Conservation (phyloP, 2,113 vertebrate species). For the Muntiacus reevesi region DNA sequence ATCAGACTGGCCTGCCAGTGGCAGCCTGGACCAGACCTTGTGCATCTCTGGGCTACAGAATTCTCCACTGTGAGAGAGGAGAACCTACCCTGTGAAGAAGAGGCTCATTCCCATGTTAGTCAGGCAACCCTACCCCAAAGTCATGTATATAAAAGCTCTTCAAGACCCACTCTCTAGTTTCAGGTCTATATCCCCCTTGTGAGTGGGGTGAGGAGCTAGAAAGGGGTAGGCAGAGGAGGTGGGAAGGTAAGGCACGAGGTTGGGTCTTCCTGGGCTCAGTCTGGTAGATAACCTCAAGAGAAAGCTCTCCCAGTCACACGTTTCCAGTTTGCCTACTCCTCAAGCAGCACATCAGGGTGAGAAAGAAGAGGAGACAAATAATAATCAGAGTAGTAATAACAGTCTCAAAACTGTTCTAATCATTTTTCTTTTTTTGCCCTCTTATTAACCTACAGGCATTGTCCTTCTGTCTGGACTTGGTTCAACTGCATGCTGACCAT, state of each 20-base stretch:
- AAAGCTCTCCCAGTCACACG: neutral
- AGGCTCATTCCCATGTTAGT: neutral
- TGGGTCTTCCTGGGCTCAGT: neutral
- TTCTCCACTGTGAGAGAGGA: neutral
- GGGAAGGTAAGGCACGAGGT: neutral
- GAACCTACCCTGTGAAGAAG: neutral
- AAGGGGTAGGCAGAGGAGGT: neutral
- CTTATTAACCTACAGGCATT: neutral
- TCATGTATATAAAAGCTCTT: neutral
- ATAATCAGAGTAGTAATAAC: neutral
- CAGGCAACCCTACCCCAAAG: neutral
- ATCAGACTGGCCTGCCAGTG: neutral
- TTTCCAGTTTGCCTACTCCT: neutral
- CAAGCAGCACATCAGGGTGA: neutral
- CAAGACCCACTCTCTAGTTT: neutral
- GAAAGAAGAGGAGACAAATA: neutral
- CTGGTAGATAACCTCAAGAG: neutral
- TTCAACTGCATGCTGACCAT: neutral
- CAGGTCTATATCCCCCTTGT: neutral
- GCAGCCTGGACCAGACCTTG: neutral
- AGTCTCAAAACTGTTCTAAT: neutral
- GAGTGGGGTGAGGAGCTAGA: neutral
- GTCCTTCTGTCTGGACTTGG: neutral
- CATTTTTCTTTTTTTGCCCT: neutral
- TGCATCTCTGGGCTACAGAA: neutral